Percentiles rank a stretch among this genome's conserved stretches.
Conservation (phyloP, 1,140 invertebrate species). For the Venustaconcha ellipsiformis region DNA sequence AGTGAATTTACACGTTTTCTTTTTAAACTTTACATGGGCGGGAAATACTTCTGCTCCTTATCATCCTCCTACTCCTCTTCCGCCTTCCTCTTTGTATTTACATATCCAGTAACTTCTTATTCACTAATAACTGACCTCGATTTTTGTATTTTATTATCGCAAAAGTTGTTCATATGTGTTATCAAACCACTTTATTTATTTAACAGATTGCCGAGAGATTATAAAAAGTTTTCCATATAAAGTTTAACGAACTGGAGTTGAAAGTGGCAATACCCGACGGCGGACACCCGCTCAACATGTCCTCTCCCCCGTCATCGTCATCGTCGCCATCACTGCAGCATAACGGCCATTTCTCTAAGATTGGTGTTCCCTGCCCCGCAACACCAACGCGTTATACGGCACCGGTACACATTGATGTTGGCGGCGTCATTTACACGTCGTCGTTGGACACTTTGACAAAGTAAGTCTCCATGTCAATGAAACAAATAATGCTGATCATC, state of each 20-base stretch:
- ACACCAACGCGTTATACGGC: slow-evolving; percentile 92
- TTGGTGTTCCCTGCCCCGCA: slow-evolving; percentile 91
- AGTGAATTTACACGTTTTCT: no score
- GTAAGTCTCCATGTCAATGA: slow-evolving; percentile 74
- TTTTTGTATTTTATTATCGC: no score
- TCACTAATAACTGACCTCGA: no score
- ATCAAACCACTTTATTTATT: no score
- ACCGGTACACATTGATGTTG: slow-evolving; percentile 97
- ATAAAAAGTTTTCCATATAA: not conserved
- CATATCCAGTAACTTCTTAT: no score
- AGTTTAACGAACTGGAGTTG: slow-evolving; percentile 21
- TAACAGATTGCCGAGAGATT: no score
- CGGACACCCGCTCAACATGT: slow-evolving; percentile 3
- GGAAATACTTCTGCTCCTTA: no score
- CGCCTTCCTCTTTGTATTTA: no score
- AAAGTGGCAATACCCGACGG: slow-evolving; percentile 19
- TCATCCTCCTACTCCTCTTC: no score
- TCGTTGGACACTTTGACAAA: slow-evolving; percentile 95
- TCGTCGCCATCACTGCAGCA: slow-evolving; percentile 17
- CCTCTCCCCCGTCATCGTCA: slow-evolving; percentile 11
- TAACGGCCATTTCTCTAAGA: slow-evolving; percentile 58
- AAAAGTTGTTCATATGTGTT: no score
- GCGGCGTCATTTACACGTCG: slow-evolving; percentile 96
- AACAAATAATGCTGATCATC: no score
- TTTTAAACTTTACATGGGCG: no score